phyloP scores from a whole-genome alignment of 2,888 invertebrate species.

The Acheta domesticus region DNA sequence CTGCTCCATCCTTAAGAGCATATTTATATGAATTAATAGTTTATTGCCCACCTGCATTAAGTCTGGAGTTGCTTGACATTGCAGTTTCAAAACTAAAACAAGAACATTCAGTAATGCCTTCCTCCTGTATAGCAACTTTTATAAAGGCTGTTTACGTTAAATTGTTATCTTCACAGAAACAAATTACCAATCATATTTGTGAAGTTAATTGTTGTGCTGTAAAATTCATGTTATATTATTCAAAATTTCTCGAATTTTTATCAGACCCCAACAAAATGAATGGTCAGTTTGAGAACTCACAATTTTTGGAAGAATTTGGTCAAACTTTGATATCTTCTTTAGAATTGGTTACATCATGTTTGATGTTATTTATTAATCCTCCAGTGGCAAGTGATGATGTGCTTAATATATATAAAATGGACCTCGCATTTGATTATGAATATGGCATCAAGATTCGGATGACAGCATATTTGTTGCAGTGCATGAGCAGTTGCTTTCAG shows the following conservation, averaged over 20 bases:
- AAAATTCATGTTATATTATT: neutral
- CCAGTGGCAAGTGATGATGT: neutral
- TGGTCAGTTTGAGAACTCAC: neutral
- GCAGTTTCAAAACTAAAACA: slow-evolving; percentile 21
- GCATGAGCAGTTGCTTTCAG: slow-evolving; percentile 20
- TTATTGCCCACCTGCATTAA: slow-evolving; percentile 28
- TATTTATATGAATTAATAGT: slow-evolving; percentile 32
- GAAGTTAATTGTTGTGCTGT: slow-evolving; percentile 22
- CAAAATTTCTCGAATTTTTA: slow-evolving; percentile 21
- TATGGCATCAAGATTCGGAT: slow-evolving; percentile 2
- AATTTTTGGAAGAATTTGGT: neutral
- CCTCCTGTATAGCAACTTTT: neutral
- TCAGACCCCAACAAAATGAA: neutral
- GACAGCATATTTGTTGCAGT: neutral
- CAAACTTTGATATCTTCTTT: neutral
- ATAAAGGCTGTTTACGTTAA: slow-evolving; percentile 28
- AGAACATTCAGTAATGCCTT: neutral
- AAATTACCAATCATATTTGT: neutral
- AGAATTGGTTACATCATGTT: slow-evolving; percentile 19
- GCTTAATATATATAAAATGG: neutral
- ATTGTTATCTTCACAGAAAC: neutral
- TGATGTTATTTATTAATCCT: neutral
- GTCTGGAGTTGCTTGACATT: slow-evolving; percentile 29
- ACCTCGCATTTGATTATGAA: neutral
- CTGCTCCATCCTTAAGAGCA: slow-evolving; percentile 23